Evolutionary conservation across 2,113 vertebrate species (phyloP).

Genomic region (Mesembrinibis cayennensis): DNA sequence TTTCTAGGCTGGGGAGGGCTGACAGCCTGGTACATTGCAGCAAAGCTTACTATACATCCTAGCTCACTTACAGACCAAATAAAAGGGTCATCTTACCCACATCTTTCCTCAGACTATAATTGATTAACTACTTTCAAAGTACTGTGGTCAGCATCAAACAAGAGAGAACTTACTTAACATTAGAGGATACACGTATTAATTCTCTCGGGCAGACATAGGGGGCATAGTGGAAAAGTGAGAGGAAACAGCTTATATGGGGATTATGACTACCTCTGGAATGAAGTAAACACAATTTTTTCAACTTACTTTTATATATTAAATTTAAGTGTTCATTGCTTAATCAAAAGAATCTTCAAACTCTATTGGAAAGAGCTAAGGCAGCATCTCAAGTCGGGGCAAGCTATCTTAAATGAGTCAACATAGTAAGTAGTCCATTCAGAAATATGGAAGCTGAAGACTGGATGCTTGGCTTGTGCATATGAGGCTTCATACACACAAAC

Average conservation of each 20-base stretch:
- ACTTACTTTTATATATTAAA: not conserved
- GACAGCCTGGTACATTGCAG: not conserved
- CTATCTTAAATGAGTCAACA: not conserved
- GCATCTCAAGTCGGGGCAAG: not conserved
- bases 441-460: not conserved
- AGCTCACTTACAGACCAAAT: not conserved
- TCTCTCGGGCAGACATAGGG: not conserved
- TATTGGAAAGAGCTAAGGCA: not conserved
- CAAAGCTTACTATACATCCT: not conserved
- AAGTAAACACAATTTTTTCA: not conserved
- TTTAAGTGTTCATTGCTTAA: not conserved
- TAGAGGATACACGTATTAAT: not conserved
- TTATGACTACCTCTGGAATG: not conserved
- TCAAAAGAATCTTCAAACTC: not conserved
- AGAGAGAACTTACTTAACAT: not conserved
- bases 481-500: not conserved
- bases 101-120: not conserved
- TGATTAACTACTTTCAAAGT: not conserved
- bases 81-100: not conserved
- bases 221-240: not conserved
- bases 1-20: not conserved
- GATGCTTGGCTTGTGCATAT: not conserved
- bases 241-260: not conserved
- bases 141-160: not conserved
- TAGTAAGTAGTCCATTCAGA: not conserved